Base-by-base conservation (phyloP, 2,113 vertebrate species). In the Spea bombifrons region DNA sequence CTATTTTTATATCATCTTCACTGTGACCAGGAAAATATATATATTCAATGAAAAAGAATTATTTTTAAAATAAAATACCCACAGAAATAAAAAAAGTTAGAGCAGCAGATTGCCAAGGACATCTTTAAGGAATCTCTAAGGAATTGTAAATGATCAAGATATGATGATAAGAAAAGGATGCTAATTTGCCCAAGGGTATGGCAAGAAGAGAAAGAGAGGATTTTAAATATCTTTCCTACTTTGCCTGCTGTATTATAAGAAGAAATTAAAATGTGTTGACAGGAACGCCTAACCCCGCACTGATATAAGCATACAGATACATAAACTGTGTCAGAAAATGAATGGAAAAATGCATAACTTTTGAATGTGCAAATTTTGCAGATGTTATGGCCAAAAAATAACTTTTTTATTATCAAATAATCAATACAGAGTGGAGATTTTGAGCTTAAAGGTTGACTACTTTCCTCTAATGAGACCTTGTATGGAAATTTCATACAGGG, bases 191-290 rank as follows among this genome's bases (percentile, higher is more conserved):
- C 59, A 75, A 12, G 61, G 73, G 65, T 65, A 75, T 65, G 59
- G 65, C 3, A 75, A 55, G 50, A 57, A 73, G 13, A 73, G 30
- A 75, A 17, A 44, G 16, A 43, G 16, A 44, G n/a, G 13, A 12
- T 10, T 44, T 52, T 46, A 7, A 65, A 65, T 30, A 17, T 65
- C 47, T 64, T 65, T 64, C 45, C 16, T 73, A 16, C 15, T 64
- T 59, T 75, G 73, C 73, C 73, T 65, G 30, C 30, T 30, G 46
- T 47, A 64, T 64, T 75, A 63, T 73, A n/a, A 46, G 16, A 50
- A 47, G 16, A 49, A 75, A 75, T 75, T 46, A 47, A 66, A 75
- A 75, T 43, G 17, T 66, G 61, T 75, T 75, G 73, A 75, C 73
- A 75, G 61, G 13, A 65, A 49, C 50, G 63, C 49, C 73, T 49